Base-by-base conservation (phyloP, 2,113 vertebrate genomes). In the Corythornis vintsioides region DNA sequence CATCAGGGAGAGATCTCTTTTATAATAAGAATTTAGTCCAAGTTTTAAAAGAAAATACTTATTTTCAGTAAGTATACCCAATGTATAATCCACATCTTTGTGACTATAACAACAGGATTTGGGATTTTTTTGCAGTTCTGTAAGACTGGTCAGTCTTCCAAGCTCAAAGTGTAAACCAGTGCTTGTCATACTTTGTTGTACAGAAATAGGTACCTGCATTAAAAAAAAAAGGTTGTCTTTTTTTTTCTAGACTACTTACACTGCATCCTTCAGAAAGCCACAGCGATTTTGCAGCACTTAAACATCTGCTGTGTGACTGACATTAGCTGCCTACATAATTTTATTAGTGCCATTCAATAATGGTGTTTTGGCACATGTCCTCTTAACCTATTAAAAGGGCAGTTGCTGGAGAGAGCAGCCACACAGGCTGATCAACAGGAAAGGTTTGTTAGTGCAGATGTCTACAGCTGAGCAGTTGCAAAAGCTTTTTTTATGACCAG, bases 341-440 rank as follows among this genome's bases (percentile, higher is more conserved):
- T 63, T 35, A 65, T 81, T 87, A 64, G 92, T 53, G 31, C 24
- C 57, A 35, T 26, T 45, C 71, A 48, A 15, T 29, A 53, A 33
- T n/a, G 65, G 47, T 83, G n/a, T 83, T 96, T 94, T 93, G 92
- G 75, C 82, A 50, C 33, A 18, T 29, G 59, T 87, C 52, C 60
- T 70, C 79, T 83, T 38, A 47, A 22, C 16, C 47, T 57, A 64
- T 64, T 80, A 64, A 59, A 77, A 69, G 24, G 33, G 33, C n/a
- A 85, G 19, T 85, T 4, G 18, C 8, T 87, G 87, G 38, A 73
- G 57, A 31, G 43, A 76, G 67, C 60, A 77, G 57, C 56, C 80
- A 56, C 53, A 7, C 48, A 75, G n/a, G 43, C 43, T 84, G 84
- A 82, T n/a, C 57, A 35, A 29, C 78, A 84, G 48, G 81, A 40